Evolutionary conservation across 2,797 vertebrate species (phyloP).

Genomic region (Dryobates pubescens): DNA sequence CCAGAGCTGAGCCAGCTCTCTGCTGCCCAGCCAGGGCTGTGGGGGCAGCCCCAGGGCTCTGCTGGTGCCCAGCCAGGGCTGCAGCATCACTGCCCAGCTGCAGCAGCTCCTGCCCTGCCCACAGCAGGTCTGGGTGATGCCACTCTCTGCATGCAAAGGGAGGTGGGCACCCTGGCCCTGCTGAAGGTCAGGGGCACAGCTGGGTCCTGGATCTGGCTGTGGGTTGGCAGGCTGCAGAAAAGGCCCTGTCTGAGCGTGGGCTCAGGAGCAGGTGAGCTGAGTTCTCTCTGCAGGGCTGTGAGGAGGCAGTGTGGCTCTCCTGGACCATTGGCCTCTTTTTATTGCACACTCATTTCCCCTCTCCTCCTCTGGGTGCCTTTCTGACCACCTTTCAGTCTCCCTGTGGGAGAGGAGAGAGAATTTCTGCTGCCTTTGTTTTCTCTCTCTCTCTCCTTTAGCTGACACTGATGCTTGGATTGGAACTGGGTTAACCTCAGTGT

Average conservation of each 20-base stretch:
- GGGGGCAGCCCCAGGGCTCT: not conserved
- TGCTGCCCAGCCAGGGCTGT: no score
- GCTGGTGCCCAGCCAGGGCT: not conserved
- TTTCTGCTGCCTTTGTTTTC: slow-evolving; percentile 48
- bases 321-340: slow-evolving; percentile 6
- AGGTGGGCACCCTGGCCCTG: not conserved
- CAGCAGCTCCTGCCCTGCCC: not conserved
- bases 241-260: not conserved
- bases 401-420: slow-evolving; percentile 50
- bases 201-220: not conserved
- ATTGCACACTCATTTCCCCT: slow-evolving; percentile 13
- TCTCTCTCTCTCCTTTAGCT: slow-evolving; percentile 9
- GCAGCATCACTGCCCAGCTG: not conserved
- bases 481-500: slow-evolving; percentile 13
- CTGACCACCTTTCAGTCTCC: slow-evolving; percentile 30
- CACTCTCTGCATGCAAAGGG: fast-evolving
- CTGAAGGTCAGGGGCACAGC: not conserved
- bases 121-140: not conserved
- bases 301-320: slow-evolving; percentile 17
- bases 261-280: not conserved
- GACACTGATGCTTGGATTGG: not conserved
- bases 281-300: slow-evolving; percentile 12
- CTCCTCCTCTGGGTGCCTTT: not conserved
- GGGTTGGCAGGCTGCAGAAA: not conserved
- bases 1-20: not conserved